Evolutionary conservation across 2,113 vertebrate species (phyloP).

Genomic region (Bubalus kerabau): DNA sequence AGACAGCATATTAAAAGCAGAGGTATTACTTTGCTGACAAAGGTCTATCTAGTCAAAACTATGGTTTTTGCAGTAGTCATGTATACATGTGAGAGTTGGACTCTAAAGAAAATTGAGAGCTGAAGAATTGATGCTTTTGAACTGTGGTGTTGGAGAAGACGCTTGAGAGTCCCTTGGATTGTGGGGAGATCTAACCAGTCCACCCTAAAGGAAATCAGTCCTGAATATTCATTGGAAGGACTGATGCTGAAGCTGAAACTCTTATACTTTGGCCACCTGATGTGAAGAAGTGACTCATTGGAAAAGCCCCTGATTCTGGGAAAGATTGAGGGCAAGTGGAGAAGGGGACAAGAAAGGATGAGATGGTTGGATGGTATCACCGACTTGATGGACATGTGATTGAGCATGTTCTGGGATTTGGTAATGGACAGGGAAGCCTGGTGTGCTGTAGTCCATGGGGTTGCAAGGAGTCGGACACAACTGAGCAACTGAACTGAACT

Average conservation of each 20-base stretch:
- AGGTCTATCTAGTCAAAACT: neutral
- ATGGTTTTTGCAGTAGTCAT: neutral
- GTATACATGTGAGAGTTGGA: neutral
- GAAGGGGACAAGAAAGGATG: neutral
- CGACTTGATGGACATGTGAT: fast-evolving
- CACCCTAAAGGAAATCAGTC: neutral
- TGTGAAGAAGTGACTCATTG: neutral
- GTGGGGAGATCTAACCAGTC: neutral
- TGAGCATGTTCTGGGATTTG: neutral
- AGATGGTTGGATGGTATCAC: neutral
- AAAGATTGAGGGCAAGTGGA: neutral
- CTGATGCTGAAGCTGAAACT: neutral
- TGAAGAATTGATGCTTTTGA: neutral
- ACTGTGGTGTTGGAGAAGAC: neutral
- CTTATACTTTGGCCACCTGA: neutral
- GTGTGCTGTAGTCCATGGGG: neutral
- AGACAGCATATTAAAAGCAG: neutral
- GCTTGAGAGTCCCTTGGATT: neutral
- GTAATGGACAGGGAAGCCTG: neutral
- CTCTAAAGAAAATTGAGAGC: neutral
- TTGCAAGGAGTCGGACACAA: neutral
- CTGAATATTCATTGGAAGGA: neutral
- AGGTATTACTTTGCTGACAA: neutral
- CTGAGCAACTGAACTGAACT: neutral
- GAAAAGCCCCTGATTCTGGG: neutral